Conservation (phyloP, 2,797 vertebrate species). For the Cryptoblepharus egeriae region DNA sequence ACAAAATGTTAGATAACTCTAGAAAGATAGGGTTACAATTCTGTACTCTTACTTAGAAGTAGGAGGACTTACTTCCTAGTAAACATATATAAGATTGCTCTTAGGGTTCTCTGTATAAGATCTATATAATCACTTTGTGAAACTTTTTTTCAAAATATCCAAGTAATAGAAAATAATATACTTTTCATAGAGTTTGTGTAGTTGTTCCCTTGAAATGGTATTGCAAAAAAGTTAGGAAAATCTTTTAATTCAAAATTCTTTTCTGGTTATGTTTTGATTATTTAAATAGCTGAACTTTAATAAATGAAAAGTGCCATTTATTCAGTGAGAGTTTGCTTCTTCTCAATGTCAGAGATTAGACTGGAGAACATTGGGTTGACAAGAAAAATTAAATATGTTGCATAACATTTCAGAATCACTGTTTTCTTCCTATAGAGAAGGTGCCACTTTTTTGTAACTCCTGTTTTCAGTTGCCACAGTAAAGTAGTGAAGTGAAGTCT, state of each 20-base stretch:
- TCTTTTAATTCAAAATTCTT: not conserved
- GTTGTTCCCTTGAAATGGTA: not conserved
- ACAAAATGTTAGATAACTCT: constrained; percentile 3
- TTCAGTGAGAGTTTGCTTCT: not conserved
- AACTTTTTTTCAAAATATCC: not conserved
- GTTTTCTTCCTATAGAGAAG: not conserved
- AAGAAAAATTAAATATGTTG: not conserved
- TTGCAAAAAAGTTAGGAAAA: not conserved
- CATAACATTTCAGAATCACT: not conserved
- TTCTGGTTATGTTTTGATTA: not conserved
- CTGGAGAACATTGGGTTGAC: not conserved
- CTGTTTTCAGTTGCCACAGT: not conserved
- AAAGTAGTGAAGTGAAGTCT: not conserved
- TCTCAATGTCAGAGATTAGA: not conserved
- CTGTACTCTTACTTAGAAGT: too few species aligned
- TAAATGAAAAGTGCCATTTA: not conserved
- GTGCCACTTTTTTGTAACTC: not conserved
- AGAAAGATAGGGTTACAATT: not conserved
- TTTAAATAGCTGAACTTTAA: not conserved
- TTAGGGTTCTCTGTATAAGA: not conserved
- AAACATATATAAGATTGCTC: too few species aligned
- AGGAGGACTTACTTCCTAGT: too few species aligned
- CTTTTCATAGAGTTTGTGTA: not conserved
- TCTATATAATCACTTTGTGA: not conserved
- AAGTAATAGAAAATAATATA: not conserved